Base-by-base conservation (phyloP, 2,888 invertebrate species). In the Cephus pulcher region DNA sequence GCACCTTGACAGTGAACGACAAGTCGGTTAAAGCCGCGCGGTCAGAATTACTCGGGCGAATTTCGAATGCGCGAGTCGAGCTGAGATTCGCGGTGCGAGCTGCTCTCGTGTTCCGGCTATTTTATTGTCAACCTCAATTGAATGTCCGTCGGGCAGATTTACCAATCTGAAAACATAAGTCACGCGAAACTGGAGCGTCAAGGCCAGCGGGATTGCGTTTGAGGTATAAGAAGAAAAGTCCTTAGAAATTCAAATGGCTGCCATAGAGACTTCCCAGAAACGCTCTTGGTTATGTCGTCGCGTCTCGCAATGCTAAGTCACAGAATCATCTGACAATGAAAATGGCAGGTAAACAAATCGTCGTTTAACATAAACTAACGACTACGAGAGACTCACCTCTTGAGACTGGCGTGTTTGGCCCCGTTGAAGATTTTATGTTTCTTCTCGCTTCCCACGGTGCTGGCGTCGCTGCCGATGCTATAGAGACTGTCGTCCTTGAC, bases 401-500 rank as follows among this genome's bases (percentile, higher is more conserved):
- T 96, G 80, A 95, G 93, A 82, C 94, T 93, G 83, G 95, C 95
- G 91, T 95, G 95, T 90, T 95, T 95, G 84, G 94, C 94, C 82
- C 95, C 95, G 90, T 95, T 95, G 88, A 94, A 93, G 82, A 95
- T 93, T 83, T 95, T 93, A 90, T 95, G 95, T 89, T 95, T 94
- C 91, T 95, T 95, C 78, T 95, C 95, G 84, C 93, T 93, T 79
- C 93, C 93, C 82, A 92, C 92, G 79, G 94, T 93, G 76, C 95
- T 95, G 82, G 94, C 93, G 88, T 95, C 95, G 88, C 93, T 93
- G 81, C 94, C 94, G 88, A 95, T 95, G 83, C 95, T 95, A 90
- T 95, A 95, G 79, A 95, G 94, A 84, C 95, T 95, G 78, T 95
- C 95, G 86, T 95, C 95, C 90, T 95, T 95, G 86, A 89, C 89